Evolutionary conservation across 2,888 invertebrate genomes (phyloP).

Genomic region (Ceratothoa steindachneri): DNA sequence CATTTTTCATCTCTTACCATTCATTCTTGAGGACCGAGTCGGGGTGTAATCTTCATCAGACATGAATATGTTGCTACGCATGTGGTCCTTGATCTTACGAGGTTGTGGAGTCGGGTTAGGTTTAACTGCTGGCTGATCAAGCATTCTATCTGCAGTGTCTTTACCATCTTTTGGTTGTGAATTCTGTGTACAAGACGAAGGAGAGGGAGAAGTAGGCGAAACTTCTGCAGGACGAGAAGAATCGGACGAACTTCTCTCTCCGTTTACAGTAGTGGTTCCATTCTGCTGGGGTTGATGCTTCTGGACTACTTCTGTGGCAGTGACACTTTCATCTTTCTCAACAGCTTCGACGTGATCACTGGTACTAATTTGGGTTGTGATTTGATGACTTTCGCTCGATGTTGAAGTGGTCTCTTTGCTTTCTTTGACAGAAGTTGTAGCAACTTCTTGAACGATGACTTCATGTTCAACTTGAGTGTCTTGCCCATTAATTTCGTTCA

Average conservation of each 20-base stretch:
- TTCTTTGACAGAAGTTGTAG: too few species aligned
- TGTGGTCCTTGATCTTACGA: conserved; percentile 30
- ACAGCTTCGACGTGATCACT: not conserved
- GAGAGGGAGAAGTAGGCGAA: conserved; percentile 1
- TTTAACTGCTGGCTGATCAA: not conserved
- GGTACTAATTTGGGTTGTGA: not conserved
- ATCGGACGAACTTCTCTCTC: not conserved
- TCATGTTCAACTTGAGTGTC: too few species aligned
- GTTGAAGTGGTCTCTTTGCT: too few species aligned
- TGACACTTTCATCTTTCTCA: not conserved
- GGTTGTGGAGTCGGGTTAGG: not conserved
- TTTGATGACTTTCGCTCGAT: too few species aligned
- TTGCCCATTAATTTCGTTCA: too few species aligned
- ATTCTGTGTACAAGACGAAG: not conserved
- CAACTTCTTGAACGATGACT: too few species aligned
- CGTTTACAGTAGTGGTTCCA: not conserved
- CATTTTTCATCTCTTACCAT: conserved; percentile 8
- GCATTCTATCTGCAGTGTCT: not conserved
- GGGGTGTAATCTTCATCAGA: conserved; percentile 18
- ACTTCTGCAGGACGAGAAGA: not conserved
- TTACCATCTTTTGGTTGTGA: not conserved
- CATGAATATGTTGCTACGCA: conserved; percentile 44
- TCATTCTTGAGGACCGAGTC: not conserved
- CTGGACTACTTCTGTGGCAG: not conserved
- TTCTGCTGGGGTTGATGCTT: not conserved